Conservation (phyloP, 2,797 vertebrate genomes). For the Menidia menidia region DNA sequence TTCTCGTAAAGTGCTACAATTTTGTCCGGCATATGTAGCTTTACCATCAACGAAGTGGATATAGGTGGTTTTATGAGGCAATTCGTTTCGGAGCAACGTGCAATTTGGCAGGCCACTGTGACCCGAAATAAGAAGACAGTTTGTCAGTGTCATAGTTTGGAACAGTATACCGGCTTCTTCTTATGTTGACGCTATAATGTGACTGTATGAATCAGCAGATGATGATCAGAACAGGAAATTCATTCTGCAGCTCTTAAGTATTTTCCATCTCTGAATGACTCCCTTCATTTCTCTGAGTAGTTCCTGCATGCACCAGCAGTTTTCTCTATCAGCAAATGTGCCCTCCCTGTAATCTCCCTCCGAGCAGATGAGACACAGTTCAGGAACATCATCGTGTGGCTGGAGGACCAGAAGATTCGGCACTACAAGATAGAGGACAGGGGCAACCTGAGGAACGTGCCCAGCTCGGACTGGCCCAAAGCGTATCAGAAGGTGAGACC, state of each 20-base stretch:
- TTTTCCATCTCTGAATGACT: no score
- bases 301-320: background rate
- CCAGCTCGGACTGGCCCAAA: slow-evolving; percentile 92
- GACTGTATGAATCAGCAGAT: no score
- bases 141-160: no score
- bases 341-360: background rate
- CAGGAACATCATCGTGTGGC: slow-evolving; percentile 97
- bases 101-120: no score
- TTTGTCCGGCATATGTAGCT: background rate
- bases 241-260: no score
- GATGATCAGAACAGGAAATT: no score
- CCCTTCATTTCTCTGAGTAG: no score
- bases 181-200: no score
- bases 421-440: slow-evolving; percentile 98
- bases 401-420: slow-evolving; percentile 98
- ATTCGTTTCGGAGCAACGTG: no score
- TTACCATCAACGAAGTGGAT: background rate
- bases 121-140: no score
- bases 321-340: background rate
- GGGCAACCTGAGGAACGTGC: slow-evolving; percentile 94
- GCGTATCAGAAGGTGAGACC: slow-evolving; percentile 89
- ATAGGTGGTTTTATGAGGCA: no score
- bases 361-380: slow-evolving; percentile 94
- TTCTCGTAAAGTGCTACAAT: rapidly evolving
- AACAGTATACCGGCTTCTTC: no score